Percentiles rank a stretch among this genome's conserved stretches.
Evolutionary conservation across 1,140 invertebrate species (phyloP).

Genomic region (Euborellia annulipes): DNA sequence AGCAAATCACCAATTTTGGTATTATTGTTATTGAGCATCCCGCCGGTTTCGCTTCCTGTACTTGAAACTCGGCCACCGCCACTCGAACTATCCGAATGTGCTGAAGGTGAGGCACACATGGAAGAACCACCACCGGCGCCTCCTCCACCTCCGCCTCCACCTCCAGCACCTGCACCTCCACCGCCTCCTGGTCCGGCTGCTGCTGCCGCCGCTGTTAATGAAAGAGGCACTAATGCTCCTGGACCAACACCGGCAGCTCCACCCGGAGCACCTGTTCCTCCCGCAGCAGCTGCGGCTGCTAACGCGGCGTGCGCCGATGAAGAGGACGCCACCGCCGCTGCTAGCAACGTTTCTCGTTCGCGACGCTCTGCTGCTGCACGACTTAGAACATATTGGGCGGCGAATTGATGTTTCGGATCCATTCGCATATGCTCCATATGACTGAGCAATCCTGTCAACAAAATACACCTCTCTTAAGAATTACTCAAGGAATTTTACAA

Average conservation of each 20-base stretch:
- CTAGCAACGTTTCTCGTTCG: conserved; percentile 60
- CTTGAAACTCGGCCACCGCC: conserved; percentile 60
- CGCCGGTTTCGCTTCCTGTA: conserved; percentile 53
- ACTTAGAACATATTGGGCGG: conserved; percentile 81
- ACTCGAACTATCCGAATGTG: conserved; percentile 52
- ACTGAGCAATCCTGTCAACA: conserved; percentile 58
- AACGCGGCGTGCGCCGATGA: conserved; percentile 4
- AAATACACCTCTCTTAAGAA: too few relatives aligned
- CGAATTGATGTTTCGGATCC: conserved; percentile 92
- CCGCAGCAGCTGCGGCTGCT: conserved; percentile 13
- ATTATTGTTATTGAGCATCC: conserved; percentile 46
- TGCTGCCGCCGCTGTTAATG: conserved; percentile 8
- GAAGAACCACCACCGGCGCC: conserved; percentile 15
- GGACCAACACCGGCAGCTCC: neutral
- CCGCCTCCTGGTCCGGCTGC: conserved; percentile 14
- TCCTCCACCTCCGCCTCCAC: conserved; percentile 13
- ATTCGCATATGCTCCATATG: conserved; percentile 95
- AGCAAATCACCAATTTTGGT: conserved; percentile 53
- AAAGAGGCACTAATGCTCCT: neutral
- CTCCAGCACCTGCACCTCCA: conserved; percentile 16
- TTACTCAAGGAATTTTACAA: too few relatives aligned
- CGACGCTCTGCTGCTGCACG: conserved; percentile 75
- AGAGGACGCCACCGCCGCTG: conserved; percentile 44
- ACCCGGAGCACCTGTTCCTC: conserved; percentile 7
- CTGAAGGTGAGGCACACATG: conserved; percentile 55